phyloP scores from a whole-genome alignment of 2,888 invertebrate species.

The Panorpa germanica region DNA sequence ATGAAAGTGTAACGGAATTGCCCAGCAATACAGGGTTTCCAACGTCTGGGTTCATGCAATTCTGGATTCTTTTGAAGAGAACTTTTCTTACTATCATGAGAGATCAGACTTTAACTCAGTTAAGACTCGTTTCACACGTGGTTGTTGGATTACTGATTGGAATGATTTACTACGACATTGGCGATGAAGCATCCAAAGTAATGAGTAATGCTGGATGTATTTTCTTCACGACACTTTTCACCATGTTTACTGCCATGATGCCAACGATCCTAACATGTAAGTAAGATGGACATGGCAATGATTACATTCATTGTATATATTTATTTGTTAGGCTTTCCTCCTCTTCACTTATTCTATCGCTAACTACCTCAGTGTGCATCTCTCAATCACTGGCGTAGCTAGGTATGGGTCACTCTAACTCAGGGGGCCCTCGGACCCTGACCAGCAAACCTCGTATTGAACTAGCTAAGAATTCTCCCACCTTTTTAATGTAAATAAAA shows the following conservation, averaged over 20 bases:
- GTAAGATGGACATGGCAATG: slow-evolving; percentile 21
- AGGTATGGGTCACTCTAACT: too few relatives aligned
- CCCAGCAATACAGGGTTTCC: slow-evolving; percentile 55
- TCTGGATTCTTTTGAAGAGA: slow-evolving; percentile 71
- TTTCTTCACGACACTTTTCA: slow-evolving; percentile 90
- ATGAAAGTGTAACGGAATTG: slow-evolving; percentile 47
- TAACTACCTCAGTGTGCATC: too few relatives aligned
- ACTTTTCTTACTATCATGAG: slow-evolving; percentile 66
- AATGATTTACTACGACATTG: slow-evolving; percentile 82
- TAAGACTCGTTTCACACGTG: slow-evolving; percentile 72
- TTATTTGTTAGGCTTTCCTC: too few relatives aligned
- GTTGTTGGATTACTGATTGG: slow-evolving; percentile 84
- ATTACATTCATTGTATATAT: not conserved
- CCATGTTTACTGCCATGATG: slow-evolving; percentile 98
- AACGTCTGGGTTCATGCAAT: slow-evolving; percentile 65
- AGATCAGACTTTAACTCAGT: slow-evolving; percentile 75
- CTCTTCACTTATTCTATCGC: too few relatives aligned
- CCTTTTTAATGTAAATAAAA: too few relatives aligned
- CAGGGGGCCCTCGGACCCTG: too few relatives aligned
- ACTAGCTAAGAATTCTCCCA: too few relatives aligned
- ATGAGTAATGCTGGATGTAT: slow-evolving; percentile 91
- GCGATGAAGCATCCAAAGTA: slow-evolving; percentile 82
- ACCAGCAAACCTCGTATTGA: too few relatives aligned
- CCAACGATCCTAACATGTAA: slow-evolving; percentile 94
- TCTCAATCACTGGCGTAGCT: too few relatives aligned